Base-by-base conservation (phyloP, 1,140 invertebrate genomes). In the Proctacanthus coquilletti region DNA sequence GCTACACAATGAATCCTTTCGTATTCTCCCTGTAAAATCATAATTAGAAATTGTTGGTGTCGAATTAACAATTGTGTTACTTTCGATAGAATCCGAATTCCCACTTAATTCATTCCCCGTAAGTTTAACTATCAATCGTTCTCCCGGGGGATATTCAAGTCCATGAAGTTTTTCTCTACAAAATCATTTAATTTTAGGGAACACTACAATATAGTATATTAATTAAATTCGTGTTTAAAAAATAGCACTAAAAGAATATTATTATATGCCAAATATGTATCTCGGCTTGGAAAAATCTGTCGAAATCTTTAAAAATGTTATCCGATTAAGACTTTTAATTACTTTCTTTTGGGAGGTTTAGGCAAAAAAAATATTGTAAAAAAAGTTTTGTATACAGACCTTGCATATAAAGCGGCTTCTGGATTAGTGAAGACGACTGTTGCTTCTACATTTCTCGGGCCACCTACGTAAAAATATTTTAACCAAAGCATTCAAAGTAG, bases 91-190 rank as follows among this genome's bases (percentile, higher is more conserved):
- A 36, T 2, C 30, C 4, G 14, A 14, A 20, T 17, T 6, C n/a
- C n/a, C n/a, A n/a, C n/a, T n/a, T n/a, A n/a, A n/a, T n/a, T n/a
- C n/a, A n/a, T n/a, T n/a, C 13, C 50, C 51, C 11, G 52, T 75
- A 11, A 77, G 74, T 52, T 79, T 79, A 0, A 88, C 80, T 45
- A 82, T 78, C 42, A 88, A 68, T 25, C 79, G 67, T 43, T 81
- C 75, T 10, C 84, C 84, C 19, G 79, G 77, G 1, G 85, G 85
- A 63, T 86, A 91, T 60, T 91, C 84, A 57, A 89, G 82, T 1
- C 80, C 81, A 61, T 87, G 77, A 17, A 89, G 66, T 56, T 88
- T 87, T 47, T 85, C 81, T 45, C 72, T 69, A 8, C 74, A 40
- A 18, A 32, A 18, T n/a, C n/a, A n/a, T n/a, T n/a, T n/a, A n/a